Evolutionary conservation across 2,797 vertebrate species (phyloP).

Genomic region (Somateria mollissima): DNA sequence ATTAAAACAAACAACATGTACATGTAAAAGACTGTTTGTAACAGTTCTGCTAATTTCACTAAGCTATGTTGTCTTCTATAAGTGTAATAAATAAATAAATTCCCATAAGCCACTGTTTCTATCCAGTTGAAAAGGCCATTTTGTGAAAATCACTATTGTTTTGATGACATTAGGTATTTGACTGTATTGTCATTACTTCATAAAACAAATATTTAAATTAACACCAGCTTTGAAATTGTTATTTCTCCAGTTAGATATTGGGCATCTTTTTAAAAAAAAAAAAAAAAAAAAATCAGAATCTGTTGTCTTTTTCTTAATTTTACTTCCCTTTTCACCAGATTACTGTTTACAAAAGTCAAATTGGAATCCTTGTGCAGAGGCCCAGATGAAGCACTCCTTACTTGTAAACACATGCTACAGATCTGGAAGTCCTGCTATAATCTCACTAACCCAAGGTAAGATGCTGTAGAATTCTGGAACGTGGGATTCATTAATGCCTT

Average conservation of each 20-base stretch:
- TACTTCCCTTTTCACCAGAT: conserved; percentile 68
- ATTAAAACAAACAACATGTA: neutral
- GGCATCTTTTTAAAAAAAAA: too few species aligned
- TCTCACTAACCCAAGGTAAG: conserved; percentile 96
- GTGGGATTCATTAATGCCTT: neutral
- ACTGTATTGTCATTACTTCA: neutral
- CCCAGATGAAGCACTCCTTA: conserved; percentile 94
- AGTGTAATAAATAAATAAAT: neutral
- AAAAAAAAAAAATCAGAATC: neutral
- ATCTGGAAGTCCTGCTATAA: conserved; percentile 99
- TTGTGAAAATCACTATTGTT: neutral
- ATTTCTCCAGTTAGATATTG: neutral
- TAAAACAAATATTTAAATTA: neutral
- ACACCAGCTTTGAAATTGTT: neutral
- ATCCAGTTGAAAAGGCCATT: neutral
- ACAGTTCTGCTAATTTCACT: neutral
- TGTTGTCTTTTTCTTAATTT: neutral
- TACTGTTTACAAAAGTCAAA: conserved; percentile 95
- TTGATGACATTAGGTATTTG: neutral
- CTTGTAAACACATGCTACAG: conserved; percentile 98
- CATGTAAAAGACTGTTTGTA: neutral
- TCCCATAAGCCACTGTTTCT: neutral
- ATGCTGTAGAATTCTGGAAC: neutral
- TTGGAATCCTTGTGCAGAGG: conserved; percentile 92
- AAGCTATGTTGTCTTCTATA: neutral